Percentiles rank a stretch among this genome's conserved stretches.
Evolutionary conservation across 2,113 vertebrate species (phyloP).

Genomic region (Picathartes gymnocephalus): DNA sequence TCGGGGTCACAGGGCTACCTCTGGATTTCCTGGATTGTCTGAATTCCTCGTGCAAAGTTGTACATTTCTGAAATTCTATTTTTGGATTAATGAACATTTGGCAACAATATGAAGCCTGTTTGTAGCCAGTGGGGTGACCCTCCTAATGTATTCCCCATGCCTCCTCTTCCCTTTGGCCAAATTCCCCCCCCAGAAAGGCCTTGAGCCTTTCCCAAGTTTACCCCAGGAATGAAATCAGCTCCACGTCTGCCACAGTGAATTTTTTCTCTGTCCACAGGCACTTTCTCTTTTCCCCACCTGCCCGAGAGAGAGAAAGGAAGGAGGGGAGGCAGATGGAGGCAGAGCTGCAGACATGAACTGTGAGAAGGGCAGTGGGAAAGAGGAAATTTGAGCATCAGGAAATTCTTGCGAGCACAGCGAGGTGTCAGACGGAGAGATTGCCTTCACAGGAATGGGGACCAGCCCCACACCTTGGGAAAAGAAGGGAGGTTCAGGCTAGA

Average conservation of each 20-base stretch:
- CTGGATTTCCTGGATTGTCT: conserved; percentile 47
- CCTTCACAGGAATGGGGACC: not conserved
- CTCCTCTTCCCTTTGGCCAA: not conserved
- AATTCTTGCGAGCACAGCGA: not conserved
- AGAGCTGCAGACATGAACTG: not conserved
- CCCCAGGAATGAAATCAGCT: not conserved
- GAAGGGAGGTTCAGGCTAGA: not conserved
- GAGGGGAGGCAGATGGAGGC: not conserved
- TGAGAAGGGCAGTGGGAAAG: not conserved
- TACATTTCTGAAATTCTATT: conserved; percentile 47
- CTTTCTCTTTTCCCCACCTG: conserved; percentile 18
- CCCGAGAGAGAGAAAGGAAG: not conserved
- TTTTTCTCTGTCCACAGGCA: not conserved
- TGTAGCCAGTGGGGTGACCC: conserved; percentile 2
- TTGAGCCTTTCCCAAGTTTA: not conserved
- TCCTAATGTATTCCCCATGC: conserved; percentile 24
- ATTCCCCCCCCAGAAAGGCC: not conserved
- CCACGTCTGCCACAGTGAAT: not conserved
- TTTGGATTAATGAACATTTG: conserved; percentile 30
- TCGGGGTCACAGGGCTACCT: conserved; percentile 7
- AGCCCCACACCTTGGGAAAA: not conserved
- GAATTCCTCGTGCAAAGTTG: conserved; percentile 36
- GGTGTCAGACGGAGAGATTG: not conserved
- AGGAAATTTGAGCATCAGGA: conserved; percentile 7
- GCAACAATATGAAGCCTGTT: conserved; percentile 11